phyloP scores from a whole-genome alignment of 2,113 vertebrate genomes.

The Silurus meridionalis region DNA sequence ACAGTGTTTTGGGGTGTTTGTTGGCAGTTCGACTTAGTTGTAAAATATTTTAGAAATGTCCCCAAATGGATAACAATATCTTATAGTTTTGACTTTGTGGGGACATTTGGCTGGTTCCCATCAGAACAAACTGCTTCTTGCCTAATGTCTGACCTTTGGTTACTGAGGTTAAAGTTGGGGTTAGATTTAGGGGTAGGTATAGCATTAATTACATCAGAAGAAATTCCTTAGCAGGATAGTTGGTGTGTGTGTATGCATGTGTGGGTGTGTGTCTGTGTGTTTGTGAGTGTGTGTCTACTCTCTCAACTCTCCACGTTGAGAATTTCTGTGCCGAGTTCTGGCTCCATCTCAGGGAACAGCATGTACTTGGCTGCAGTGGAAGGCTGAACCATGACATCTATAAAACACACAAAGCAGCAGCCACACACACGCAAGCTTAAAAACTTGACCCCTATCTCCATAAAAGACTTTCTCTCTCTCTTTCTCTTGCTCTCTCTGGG shows the following conservation, averaged over 20 bases:
- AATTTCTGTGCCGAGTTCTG: conserved; percentile 55
- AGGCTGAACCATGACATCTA: conserved; percentile 55
- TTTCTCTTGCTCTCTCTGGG: neutral
- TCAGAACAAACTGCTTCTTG: neutral
- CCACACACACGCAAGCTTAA: conserved; percentile 35
- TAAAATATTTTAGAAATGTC: neutral
- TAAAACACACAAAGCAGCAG: conserved; percentile 47
- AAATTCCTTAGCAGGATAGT: neutral
- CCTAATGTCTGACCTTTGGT: neutral
- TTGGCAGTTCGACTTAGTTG: neutral
- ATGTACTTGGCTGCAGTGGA: conserved; percentile 65
- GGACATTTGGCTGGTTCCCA: neutral
- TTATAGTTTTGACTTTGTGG: neutral
- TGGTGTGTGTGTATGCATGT: conserved; percentile 3
- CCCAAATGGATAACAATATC: neutral
- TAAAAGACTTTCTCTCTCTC: conserved; percentile 8
- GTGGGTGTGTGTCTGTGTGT: conserved; percentile 2
- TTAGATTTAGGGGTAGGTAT: neutral
- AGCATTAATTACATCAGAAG: neutral
- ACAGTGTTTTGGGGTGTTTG: neutral
- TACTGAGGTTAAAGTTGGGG: neutral
- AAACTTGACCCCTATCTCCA: conserved; percentile 2
- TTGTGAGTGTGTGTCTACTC: neutral
- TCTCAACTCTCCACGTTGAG: conserved; percentile 42
- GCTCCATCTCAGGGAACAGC: conserved; percentile 59